Percentiles rank a stretch among this genome's conserved stretches.
Conservation (phyloP, 2,113 vertebrate species). For the Danionella cerebrum region DNA sequence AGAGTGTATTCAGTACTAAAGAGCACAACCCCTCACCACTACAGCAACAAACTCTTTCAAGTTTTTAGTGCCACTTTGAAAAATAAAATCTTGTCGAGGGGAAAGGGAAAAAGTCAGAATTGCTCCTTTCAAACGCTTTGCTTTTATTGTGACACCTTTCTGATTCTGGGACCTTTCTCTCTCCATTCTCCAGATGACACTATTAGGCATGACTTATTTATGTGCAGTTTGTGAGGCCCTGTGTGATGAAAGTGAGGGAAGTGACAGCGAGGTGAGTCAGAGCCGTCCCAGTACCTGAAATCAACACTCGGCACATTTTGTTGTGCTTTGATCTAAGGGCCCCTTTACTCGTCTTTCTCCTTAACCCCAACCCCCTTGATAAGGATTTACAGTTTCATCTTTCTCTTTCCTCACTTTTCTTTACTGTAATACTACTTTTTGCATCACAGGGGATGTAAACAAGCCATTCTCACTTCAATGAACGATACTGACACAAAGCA, state of each 20-base stretch:
- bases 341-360: conserved; percentile 41
- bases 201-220: conserved; percentile 64
- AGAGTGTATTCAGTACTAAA: neutral
- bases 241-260: conserved; percentile 39
- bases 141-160: conserved; percentile 52
- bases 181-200: conserved; percentile 48
- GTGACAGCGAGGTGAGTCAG: conserved; percentile 38
- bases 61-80: conserved; percentile 66
- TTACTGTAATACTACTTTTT: neutral
- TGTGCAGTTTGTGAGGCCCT: conserved; percentile 40
- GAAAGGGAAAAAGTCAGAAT: conserved; percentile 56
- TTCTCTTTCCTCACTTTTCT: conserved; percentile 2
- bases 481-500: conserved; percentile 19
- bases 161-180: conserved; percentile 33
- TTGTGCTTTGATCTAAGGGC: conserved; percentile 44
- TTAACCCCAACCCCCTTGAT: conserved; percentile 33
- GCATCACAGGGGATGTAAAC: conserved; percentile 20
- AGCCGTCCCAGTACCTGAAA: conserved; percentile 20
- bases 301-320: conserved; percentile 37
- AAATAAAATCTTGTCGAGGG: conserved; percentile 61
- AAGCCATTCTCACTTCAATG: conserved; percentile 19
- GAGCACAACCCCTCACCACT: conserved; percentile 33
- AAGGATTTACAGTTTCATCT: conserved; percentile 36
- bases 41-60: conserved; percentile 49
- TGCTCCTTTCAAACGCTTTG: conserved; percentile 58